Percentiles rank a stretch among this genome's conserved stretches.
These are phyloP conservation scores for Thalassophryne amazonica DNA, from an alignment of 2,797 vertebrate genomes.

Conservation along the genomic window DNA sequence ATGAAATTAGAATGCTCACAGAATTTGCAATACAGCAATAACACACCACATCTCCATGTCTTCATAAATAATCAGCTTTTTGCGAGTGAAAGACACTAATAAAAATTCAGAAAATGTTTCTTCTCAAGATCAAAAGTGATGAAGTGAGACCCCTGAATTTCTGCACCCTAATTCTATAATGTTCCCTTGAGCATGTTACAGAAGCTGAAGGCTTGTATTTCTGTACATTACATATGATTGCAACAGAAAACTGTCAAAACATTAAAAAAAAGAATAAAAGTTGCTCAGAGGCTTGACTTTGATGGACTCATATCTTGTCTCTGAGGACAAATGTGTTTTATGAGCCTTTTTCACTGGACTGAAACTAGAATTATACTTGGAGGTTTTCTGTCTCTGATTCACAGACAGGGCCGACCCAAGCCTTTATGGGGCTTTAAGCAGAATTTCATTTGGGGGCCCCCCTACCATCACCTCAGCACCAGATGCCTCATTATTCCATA, in stretches of 20 bases:
- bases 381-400: constrained; percentile 1
- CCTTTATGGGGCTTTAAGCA: no score
- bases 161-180: not conserved
- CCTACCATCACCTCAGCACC: no score
- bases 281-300: constrained; percentile 11
- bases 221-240: constrained; percentile 40
- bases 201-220: constrained; percentile 29
- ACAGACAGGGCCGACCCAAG: not conserved
- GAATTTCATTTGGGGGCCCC: no score
- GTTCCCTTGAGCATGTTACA: constrained; percentile 18
- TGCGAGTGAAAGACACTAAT: no score
- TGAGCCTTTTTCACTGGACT: constrained; percentile 13
- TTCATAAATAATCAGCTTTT: no score
- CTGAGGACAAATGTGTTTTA: not conserved
- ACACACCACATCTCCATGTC: no score
- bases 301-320: constrained; percentile 12
- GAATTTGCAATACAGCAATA: no score
- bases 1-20: no score
- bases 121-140: not conserved
- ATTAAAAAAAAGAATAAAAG: constrained; percentile 28
- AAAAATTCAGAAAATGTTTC: no score
- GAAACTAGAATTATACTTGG: constrained; percentile 9
- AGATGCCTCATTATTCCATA: no score
- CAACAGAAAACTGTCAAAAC: constrained; percentile 29
- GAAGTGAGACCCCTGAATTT: not conserved